These are phyloP conservation scores for Pyrochroa serraticornis DNA, from an alignment of 2,888 invertebrate genomes.

Conservation along the genomic window DNA sequence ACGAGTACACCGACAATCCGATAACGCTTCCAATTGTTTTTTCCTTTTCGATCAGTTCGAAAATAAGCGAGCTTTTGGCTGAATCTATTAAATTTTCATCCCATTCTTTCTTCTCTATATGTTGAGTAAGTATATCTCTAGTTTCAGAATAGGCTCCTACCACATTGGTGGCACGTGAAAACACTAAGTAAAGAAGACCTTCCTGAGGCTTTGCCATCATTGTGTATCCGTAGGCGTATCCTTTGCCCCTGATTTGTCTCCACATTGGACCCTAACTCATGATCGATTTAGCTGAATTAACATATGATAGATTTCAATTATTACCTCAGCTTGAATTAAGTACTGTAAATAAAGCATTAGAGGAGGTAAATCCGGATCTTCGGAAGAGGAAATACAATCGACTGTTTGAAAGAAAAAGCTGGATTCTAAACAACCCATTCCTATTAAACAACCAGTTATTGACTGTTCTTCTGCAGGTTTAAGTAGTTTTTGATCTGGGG, in stretches of 20 bases:
- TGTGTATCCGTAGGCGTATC: slow-evolving; percentile 81
- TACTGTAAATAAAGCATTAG: slow-evolving; percentile 83
- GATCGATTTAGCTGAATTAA: background rate
- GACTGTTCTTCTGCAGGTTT: slow-evolving; percentile 51
- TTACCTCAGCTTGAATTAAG: slow-evolving; percentile 82
- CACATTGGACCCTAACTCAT: slow-evolving; percentile 81
- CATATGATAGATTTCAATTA: slow-evolving; percentile 11
- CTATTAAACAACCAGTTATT: slow-evolving; percentile 70
- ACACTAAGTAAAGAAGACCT: slow-evolving; percentile 73
- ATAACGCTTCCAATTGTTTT: slow-evolving; percentile 79
- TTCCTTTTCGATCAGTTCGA: slow-evolving; percentile 82
- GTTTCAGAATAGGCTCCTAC: slow-evolving; percentile 81
- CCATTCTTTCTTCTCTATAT: slow-evolving; percentile 68
- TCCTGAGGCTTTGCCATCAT: slow-evolving; percentile 69
- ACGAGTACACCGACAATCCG: slow-evolving; percentile 72
- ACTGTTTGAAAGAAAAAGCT: slow-evolving; percentile 73
- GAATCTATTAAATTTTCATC: slow-evolving; percentile 79
- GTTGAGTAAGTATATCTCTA: slow-evolving; percentile 72
- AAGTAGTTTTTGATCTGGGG: slow-evolving; percentile 59
- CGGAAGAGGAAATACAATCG: slow-evolving; percentile 69
- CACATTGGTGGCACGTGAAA: slow-evolving; percentile 80
- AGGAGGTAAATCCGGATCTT: slow-evolving; percentile 71
- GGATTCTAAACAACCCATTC: slow-evolving; percentile 83
- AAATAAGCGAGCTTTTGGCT: slow-evolving; percentile 85
- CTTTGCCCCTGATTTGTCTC: slow-evolving; percentile 85